phyloP scores from a whole-genome alignment of 2,113 vertebrate genomes.

The Bagarius yarrelli region DNA sequence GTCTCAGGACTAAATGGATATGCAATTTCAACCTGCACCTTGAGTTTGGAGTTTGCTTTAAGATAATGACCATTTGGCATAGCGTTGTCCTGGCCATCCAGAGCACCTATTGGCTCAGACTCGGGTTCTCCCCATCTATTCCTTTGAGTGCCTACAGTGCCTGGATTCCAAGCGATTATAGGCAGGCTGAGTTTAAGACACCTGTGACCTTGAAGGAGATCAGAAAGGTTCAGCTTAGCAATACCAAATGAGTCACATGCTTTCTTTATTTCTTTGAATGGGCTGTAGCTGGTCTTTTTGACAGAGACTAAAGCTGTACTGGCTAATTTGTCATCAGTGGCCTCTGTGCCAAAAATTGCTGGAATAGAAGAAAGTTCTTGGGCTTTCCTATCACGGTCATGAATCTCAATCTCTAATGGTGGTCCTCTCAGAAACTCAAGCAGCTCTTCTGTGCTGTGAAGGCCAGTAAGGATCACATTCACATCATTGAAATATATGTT shows the following conservation, averaged over 20 bases:
- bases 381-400: constrained; percentile 75
- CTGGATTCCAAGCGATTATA: constrained; percentile 63
- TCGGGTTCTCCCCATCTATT: constrained; percentile 13
- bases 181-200: constrained; percentile 65
- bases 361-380: constrained; percentile 41
- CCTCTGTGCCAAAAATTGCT: constrained; percentile 61
- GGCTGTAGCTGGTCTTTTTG: constrained; percentile 44
- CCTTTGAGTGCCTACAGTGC: background rate
- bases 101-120: background rate
- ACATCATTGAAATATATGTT: constrained; percentile 76
- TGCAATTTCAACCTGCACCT: constrained; percentile 73
- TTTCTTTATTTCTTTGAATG: constrained; percentile 39
- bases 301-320: constrained; percentile 45
- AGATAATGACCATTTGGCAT: constrained; percentile 73
- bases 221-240: constrained; percentile 71
- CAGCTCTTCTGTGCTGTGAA: constrained; percentile 66
- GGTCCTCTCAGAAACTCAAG: constrained; percentile 71
- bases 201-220: constrained; percentile 71
- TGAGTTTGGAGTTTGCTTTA: constrained; percentile 71
- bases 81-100: background rate
- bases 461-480: constrained; percentile 77
- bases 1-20: constrained; percentile 53
- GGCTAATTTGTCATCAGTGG: constrained; percentile 56
- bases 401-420: constrained; percentile 80
- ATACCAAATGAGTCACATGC: constrained; percentile 69